A percentile compares a stretch with the other conserved stretches of the same genome.
Conservation (phyloP, 2,888 invertebrate species). For the Eupithecia pulchellata region DNA sequence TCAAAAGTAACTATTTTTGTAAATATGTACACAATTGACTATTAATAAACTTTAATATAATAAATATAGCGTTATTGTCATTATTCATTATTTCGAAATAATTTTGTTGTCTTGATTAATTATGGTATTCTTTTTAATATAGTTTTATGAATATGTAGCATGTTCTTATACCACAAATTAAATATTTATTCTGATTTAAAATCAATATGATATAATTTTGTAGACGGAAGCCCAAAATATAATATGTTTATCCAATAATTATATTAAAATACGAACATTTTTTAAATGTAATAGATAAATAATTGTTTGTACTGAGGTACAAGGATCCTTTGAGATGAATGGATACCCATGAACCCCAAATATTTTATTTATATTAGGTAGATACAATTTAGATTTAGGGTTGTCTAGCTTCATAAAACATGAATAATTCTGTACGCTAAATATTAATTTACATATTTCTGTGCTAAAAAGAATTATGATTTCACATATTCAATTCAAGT, state of each 20-base stretch:
- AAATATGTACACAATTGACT: slow-evolving; percentile 39
- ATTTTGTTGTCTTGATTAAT: slow-evolving; percentile 29
- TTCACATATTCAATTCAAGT: slow-evolving; percentile 8
- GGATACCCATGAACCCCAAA: not conserved
- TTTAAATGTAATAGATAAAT: slow-evolving; percentile 4
- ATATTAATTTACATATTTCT: not conserved
- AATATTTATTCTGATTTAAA: slow-evolving; percentile 20
- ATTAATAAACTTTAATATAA: slow-evolving; percentile 39
- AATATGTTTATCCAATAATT: slow-evolving; percentile 28
- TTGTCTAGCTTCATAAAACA: slow-evolving; percentile 34
- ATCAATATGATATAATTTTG: slow-evolving; percentile 26
- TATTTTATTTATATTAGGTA: not conserved
- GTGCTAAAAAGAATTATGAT: not conserved
- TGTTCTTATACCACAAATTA: not conserved
- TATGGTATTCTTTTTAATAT: slow-evolving; percentile 18
- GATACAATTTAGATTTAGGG: slow-evolving; percentile 27
- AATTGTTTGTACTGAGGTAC: not conserved
- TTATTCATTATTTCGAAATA: slow-evolving; percentile 39
- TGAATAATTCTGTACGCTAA: not conserved
- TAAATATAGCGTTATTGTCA: slow-evolving; percentile 48
- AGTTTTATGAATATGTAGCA: slow-evolving; percentile 17
- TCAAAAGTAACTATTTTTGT: slow-evolving; percentile 41
- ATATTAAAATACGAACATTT: slow-evolving; percentile 24
- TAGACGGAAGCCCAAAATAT: slow-evolving; percentile 46
- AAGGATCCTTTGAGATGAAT: not conserved